phyloP scores from a whole-genome alignment of 2,113 vertebrate species.

The Myotis davidii region DNA sequence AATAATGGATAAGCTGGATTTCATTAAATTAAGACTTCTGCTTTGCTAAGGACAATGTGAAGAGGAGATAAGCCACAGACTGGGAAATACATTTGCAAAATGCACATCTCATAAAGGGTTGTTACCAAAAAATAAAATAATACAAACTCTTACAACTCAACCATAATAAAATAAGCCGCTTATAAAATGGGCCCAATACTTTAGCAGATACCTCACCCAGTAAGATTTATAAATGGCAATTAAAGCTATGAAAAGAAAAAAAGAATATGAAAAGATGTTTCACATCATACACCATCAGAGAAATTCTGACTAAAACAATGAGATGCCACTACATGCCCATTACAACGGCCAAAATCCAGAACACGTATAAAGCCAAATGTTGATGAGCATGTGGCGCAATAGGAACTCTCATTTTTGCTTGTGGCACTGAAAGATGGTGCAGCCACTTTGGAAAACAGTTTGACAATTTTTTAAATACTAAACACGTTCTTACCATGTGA shows the following conservation, averaged over 20 bases:
- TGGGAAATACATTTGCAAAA: not conserved
- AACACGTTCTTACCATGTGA: not conserved
- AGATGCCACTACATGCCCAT: not conserved
- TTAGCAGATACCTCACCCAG: not conserved
- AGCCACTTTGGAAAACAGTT: not conserved
- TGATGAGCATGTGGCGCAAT: not conserved
- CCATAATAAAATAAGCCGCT: not conserved
- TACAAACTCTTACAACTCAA: not conserved
- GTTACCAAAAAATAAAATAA: not conserved
- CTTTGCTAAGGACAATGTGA: not conserved
- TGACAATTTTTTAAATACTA: not conserved
- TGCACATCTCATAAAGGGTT: not conserved
- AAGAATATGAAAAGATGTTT: not conserved
- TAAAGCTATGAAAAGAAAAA: not conserved
- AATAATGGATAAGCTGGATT: not conserved
- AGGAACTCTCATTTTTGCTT: not conserved
- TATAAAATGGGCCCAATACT: not conserved
- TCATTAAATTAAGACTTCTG: not conserved
- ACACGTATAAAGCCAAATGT: not conserved
- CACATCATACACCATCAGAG: not conserved
- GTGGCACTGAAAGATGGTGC: not conserved
- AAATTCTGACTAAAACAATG: not conserved
- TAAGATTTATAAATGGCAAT: not conserved
- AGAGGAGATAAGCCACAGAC: not conserved
- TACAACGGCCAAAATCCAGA: not conserved